A percentile compares a stretch with the other conserved stretches of the same genome.
These are phyloP conservation scores for Entomobrya proxima DNA, from an alignment of 2,888 invertebrate species.

Conservation along the genomic window DNA sequence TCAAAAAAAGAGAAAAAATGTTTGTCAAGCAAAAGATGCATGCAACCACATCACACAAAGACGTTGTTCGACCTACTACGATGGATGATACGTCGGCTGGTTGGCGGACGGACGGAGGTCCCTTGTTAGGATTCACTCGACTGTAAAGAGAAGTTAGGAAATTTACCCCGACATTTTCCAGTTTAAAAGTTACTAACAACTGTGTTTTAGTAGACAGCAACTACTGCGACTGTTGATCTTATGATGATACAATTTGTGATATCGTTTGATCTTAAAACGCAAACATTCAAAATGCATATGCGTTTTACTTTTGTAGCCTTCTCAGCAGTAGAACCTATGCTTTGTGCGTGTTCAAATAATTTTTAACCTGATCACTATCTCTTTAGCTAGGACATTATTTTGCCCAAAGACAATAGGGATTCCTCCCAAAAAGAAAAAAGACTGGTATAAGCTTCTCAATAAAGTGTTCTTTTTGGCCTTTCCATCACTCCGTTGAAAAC, in stretches of 20 bases:
- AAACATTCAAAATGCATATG: constrained; percentile 4
- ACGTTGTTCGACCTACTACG: background rate
- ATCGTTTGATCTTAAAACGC: constrained; percentile 57
- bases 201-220: background rate
- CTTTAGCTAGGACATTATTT: background rate
- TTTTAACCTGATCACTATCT: constrained; percentile 57
- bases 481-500: constrained; percentile 40
- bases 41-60: background rate
- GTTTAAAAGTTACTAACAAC: background rate
- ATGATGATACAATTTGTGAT: constrained; percentile 36
- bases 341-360: constrained; percentile 40
- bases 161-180: constrained; percentile 50
- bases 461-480: constrained; percentile 29
- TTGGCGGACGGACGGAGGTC: constrained; percentile 62
- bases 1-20: background rate
- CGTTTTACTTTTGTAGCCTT: background rate
- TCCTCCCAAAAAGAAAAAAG: background rate
- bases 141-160: constrained; percentile 39
- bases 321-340: background rate
- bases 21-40: background rate
- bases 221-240: background rate
- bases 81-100: constrained; percentile 29
- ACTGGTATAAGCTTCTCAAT: constrained; percentile 33
- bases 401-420: constrained; percentile 54
- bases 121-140: constrained; percentile 60